Percentiles rank a stretch among this genome's conserved stretches.
Conservation (phyloP, 1,140 invertebrate genomes). For the Adelges cooleyi region DNA sequence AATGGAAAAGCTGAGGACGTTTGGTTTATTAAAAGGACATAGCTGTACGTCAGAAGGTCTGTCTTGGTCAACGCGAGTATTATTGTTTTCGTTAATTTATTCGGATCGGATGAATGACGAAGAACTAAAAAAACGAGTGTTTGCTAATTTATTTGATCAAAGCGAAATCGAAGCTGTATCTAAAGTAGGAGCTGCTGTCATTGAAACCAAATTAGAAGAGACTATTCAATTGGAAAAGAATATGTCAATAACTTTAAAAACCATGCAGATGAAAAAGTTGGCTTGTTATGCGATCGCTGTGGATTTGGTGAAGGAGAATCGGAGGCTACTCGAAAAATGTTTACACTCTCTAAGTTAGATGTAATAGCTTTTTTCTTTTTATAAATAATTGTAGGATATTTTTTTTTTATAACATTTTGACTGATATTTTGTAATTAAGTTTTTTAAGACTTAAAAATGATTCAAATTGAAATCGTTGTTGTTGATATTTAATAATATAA, state of each 20-base stretch:
- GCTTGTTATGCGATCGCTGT: conserved; percentile 33
- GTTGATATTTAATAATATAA: too few species aligned
- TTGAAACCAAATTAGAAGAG: conserved; percentile 35
- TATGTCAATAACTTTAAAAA: not conserved
- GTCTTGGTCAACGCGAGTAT: conserved; percentile 43
- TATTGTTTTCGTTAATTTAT: conserved; percentile 38
- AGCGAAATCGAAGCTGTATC: conserved; percentile 32
- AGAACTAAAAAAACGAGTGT: conserved; percentile 37
- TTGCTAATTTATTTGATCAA: conserved; percentile 34
- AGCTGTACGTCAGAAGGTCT: conserved; percentile 44
- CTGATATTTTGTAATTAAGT: too few species aligned
- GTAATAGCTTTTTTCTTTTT: conserved; percentile 24
- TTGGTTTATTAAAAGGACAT: conserved; percentile 42
- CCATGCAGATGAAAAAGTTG: not conserved
- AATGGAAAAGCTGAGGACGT: conserved; percentile 43
- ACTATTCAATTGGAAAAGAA: conserved; percentile 24
- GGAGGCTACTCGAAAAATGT: conserved; percentile 33
- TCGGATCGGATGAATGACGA: conserved; percentile 31
- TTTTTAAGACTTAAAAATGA: too few species aligned
- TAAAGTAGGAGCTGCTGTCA: conserved; percentile 6
- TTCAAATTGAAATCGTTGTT: too few species aligned
- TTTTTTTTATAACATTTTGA: too few species aligned
- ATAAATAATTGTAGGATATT: too few species aligned
- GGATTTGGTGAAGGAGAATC: conserved; percentile 37
- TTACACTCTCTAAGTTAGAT: conserved; percentile 23